Evolutionary conservation across 2,113 vertebrate species (phyloP).

Genomic region (Stigmatopora argus): DNA sequence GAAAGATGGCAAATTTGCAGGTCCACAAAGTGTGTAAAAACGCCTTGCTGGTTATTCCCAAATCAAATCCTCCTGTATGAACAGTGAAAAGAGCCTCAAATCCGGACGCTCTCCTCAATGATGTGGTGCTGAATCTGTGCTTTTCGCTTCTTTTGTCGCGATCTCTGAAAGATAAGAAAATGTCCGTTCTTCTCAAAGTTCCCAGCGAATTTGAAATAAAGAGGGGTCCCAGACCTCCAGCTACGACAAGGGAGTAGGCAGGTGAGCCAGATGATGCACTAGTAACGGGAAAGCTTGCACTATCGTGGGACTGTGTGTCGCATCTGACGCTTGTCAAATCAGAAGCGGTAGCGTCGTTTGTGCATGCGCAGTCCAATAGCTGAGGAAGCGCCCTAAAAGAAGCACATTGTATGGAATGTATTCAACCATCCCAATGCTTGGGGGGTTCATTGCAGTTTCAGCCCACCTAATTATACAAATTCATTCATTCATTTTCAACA

Average conservation of each 20-base stretch:
- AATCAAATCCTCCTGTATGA: slow-evolving; percentile 25
- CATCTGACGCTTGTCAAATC: slow-evolving; percentile 53
- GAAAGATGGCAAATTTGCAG: slow-evolving; percentile 39
- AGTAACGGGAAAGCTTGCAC: slow-evolving; percentile 44
- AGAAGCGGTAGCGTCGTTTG: slow-evolving; percentile 17
- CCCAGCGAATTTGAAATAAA: slow-evolving; percentile 65
- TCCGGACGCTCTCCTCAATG: slow-evolving; percentile 60
- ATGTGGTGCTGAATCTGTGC: slow-evolving; percentile 66
- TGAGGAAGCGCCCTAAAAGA: slow-evolving; percentile 35
- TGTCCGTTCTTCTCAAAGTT: slow-evolving; percentile 32
- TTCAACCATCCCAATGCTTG: not conserved
- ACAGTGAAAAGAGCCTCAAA: slow-evolving; percentile 39
- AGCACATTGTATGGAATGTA: not conserved
- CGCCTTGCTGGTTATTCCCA: slow-evolving; percentile 36
- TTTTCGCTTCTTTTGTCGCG: slow-evolving; percentile 62
- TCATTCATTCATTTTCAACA: not conserved
- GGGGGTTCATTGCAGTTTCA: not conserved
- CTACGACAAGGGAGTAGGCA: slow-evolving; percentile 56
- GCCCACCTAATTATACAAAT: not conserved
- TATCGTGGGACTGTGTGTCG: slow-evolving; percentile 55
- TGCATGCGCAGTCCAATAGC: slow-evolving; percentile 61
- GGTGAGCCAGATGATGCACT: slow-evolving; percentile 68
- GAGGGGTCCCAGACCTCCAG: slow-evolving; percentile 60
- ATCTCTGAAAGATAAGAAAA: slow-evolving; percentile 52
- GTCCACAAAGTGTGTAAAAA: slow-evolving; percentile 49